A percentile compares a stretch with the other conserved stretches of the same genome.
phyloP scores from a whole-genome alignment of 2,797 vertebrate species.

The Gymnocypris eckloni region DNA sequence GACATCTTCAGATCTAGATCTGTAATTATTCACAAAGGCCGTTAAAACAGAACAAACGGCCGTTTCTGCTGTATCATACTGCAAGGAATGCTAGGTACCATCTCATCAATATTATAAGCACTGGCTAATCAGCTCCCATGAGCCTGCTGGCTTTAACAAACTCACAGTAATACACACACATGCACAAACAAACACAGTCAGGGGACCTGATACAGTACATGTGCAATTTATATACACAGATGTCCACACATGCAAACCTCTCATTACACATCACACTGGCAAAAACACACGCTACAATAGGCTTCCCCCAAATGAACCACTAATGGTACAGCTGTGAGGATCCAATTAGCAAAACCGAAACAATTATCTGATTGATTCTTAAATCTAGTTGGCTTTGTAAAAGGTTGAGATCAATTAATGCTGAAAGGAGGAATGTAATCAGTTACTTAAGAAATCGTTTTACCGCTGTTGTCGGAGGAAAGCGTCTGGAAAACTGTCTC shows the following conservation, averaged over 20 bases:
- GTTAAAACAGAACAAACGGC: conserved; percentile 30
- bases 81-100: neutral
- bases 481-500: conserved; percentile 76
- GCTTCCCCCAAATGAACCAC: neutral
- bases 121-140: conserved; percentile 47
- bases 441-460: conserved; percentile 23
- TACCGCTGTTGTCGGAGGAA: conserved; percentile 79
- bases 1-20: conserved; percentile 83
- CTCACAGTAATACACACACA: neutral
- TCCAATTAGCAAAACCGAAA: conserved; percentile 41
- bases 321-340: conserved; percentile 4
- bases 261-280: neutral
- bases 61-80: neutral
- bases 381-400: conserved; percentile 35
- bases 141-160: conserved; percentile 27
- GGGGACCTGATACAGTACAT: neutral
- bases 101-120: conserved; percentile 52
- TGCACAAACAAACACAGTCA: conserved; percentile 18
- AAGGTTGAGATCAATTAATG: conserved; percentile 28
- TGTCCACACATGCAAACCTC: neutral
- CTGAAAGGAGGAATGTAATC: conserved; percentile 8
- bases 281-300: conserved; percentile 27
- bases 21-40: conserved; percentile 62
- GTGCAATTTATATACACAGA: conserved; percentile 15
- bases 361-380: conserved; percentile 49